phyloP scores from a whole-genome alignment of 2,113 vertebrate species.

The Phalacrocorax aristotelis region DNA sequence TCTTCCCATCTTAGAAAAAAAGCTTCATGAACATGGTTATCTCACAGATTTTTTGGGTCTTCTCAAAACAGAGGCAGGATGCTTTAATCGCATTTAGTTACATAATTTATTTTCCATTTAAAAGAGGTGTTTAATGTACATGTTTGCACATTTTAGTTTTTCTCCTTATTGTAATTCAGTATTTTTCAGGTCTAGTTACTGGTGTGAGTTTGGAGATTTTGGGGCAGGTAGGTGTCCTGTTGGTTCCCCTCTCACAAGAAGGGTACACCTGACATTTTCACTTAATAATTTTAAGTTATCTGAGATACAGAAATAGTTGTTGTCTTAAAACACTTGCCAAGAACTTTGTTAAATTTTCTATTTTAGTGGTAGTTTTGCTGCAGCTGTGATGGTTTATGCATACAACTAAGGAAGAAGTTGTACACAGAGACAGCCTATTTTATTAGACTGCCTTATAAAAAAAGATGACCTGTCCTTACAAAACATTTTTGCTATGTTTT shows the following conservation, averaged over 20 bases:
- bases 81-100: background rate
- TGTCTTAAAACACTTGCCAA: background rate
- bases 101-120: background rate
- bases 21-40: background rate
- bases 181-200: background rate
- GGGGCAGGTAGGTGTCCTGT: background rate
- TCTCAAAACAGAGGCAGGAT: background rate
- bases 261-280: background rate
- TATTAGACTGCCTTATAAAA: rapidly evolving
- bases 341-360: background rate
- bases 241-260: background rate
- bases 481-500: background rate
- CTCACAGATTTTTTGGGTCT: background rate
- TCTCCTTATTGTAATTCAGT: background rate
- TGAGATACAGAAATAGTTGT: background rate
- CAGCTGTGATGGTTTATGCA: background rate
- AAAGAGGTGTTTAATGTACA: background rate
- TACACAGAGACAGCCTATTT: background rate
- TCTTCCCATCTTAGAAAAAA: background rate
- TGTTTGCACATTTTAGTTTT: background rate
- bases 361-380: background rate
- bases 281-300: background rate
- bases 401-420: background rate
- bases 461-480: background rate
- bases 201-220: background rate